Base-by-base conservation (phyloP, 1,140 invertebrate species). In the Cotesia vestalis region DNA sequence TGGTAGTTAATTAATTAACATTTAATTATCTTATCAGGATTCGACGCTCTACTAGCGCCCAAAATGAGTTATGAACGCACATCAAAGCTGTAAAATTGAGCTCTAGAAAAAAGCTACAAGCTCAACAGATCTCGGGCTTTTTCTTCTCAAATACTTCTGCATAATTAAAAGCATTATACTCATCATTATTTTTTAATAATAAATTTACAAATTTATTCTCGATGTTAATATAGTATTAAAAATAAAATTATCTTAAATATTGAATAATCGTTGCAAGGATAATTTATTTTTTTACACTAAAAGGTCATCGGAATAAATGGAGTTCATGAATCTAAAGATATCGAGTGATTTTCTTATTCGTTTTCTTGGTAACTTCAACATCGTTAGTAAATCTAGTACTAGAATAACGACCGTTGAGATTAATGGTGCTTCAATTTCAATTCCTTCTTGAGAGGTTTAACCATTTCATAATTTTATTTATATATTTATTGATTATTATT, bases 1-100 rank as follows among this genome's bases (percentile, higher is more conserved):
- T 62, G 60, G 36, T 36, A 62, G 4, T 62, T 35, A n/a, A 35
- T 36, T 62, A 27, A 35, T 62, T 62, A 62, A 35, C 36, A 4
- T 12, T 11, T n/a, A 62, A 62, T 60, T 60, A 34, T 60, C 60
- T 62, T 35, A 9, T 4, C 35, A 36, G 12, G 14, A n/a, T 62
- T 62, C 12, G 2, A 5, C 5, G 11, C 3, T 12, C 35, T 4
- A 60, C 17, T 36, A n/a, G 12, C 12, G 60, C 35, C 27, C 34
- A 36, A 62, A 27, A 27, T 40, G 36, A 20, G 17, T 59, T 11
- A 46, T 46, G 40, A 46, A 3, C 40, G 2, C 38, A 40, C 0
- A 40, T 40, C 38, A 40, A 40, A 40, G 38, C 38, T 9, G 38
- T 1, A 9, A 9, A 40, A 40, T 40, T 40, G 4, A 1, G 1